A percentile compares a stretch with the other conserved stretches of the same genome.
These are phyloP conservation scores for Copidosoma aretas DNA, from an alignment of 2,888 invertebrate genomes.

Conservation along the genomic window DNA sequence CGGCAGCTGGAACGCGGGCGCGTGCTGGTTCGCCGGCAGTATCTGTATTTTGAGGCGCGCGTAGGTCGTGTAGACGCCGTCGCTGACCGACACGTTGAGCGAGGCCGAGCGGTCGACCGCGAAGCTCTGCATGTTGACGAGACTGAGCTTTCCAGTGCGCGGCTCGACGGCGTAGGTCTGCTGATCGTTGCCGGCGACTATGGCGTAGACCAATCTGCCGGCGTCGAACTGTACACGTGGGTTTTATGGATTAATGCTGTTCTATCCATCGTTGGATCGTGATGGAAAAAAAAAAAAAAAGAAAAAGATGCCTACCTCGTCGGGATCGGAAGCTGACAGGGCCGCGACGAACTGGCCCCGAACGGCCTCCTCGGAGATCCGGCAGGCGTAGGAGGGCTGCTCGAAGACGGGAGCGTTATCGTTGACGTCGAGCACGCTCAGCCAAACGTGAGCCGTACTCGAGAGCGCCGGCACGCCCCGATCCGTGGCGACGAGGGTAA, in stretches of 20 bases:
- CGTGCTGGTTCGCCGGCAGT: conserved; percentile 78
- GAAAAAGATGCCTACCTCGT: conserved; percentile 63
- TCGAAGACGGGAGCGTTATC: conserved; percentile 90
- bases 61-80: conserved; percentile 93
- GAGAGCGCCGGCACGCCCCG: conserved; percentile 82
- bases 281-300: too few relatives aligned
- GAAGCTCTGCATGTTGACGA: conserved; percentile 79
- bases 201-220: conserved; percentile 79
- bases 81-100: conserved; percentile 92
- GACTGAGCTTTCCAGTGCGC: conserved; percentile 69
- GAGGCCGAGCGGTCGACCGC: conserved; percentile 71
- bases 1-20: conserved; percentile 80
- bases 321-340: conserved; percentile 87
- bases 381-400: conserved; percentile 78
- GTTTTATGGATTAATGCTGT: too few relatives aligned
- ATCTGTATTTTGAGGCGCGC: conserved; percentile 81
- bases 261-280: too few relatives aligned
- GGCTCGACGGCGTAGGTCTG: conserved; percentile 75
- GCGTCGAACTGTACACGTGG: conserved; percentile 72
- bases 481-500: conserved; percentile 82
- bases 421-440: conserved; percentile 88
- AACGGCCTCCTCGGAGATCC: conserved; percentile 80
- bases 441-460: conserved; percentile 83
- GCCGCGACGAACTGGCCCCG: conserved; percentile 88
- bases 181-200: conserved; percentile 81